Base-by-base conservation (phyloP, 2,888 invertebrate genomes). In the Tethea ocularis region DNA sequence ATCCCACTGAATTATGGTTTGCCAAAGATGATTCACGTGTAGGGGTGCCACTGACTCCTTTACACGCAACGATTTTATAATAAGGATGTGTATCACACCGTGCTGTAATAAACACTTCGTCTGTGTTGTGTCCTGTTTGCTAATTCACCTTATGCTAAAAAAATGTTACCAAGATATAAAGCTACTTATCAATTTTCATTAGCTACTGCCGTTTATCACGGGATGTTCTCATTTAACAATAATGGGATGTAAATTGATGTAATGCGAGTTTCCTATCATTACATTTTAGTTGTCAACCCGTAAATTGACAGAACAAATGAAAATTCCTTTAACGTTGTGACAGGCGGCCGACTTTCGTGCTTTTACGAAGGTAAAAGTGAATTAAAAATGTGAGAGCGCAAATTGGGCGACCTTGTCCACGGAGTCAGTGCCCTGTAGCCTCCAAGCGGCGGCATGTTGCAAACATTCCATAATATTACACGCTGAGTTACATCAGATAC, bases 381-480 rank as follows among this genome's bases (percentile, higher is more conserved):
- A 46, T 46, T 46, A 46, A 20, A 46, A 46, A 46, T 46, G 46
- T 46, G 20, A 46, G 46, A 46, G 46, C 17, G 17, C 46, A 3
- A 46, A 20, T 41, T 46, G 17, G 46, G 52, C 29, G 52, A 26
- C 52, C 52, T 52, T 52, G 52, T 52, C 52, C 0, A 15, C 10
- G 52, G 52, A 26, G 52, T 52, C 52, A 52, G 26, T 26, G 52
- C 26, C 52, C 52, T 24, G 29, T 29, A 11, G 15, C 26, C 24
- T 26, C 24, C 26, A 20, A 26, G 29, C 52, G 17, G n/a, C 29
- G 52, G 17, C 3, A 10, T 29, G 26, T 52, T n/a, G n/a, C 52
- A n/a, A 46, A 46, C 46, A 46, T 46, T 46, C 46, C 46, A 46
- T 46, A 20, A 46, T 46, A 20, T 46, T 46, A 46, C 46, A 46